Evolutionary conservation across 2,113 vertebrate species (phyloP).

Genomic region (Apus apus): DNA sequence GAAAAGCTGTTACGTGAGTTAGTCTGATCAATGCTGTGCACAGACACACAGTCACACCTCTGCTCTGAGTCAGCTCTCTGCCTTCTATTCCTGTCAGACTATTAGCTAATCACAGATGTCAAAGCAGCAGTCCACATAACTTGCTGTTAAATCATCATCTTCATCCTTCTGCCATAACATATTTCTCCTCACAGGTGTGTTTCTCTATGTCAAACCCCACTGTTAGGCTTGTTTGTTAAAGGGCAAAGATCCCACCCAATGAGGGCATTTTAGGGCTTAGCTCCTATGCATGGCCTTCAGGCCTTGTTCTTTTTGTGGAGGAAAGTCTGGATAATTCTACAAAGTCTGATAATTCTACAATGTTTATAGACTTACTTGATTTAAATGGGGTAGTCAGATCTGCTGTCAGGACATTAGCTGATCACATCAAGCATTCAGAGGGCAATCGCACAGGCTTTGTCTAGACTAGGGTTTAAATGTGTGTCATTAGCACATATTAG

Average conservation of each 20-base stretch:
- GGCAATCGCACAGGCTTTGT: conserved; percentile 43
- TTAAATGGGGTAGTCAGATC: conserved; percentile 15
- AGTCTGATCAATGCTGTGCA: not conserved
- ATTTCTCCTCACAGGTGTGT: not conserved
- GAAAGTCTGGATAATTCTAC: not conserved
- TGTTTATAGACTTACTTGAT: not conserved
- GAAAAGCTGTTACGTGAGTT: not conserved
- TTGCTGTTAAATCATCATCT: not conserved
- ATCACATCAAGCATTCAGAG: conserved; percentile 46
- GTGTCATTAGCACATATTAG: conserved; percentile 58
- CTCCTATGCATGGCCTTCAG: not conserved
- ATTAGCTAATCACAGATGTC: not conserved
- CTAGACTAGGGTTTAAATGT: conserved; percentile 55
- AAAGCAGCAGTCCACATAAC: not conserved
- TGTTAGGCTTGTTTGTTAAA: not conserved
- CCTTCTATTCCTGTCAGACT: not conserved
- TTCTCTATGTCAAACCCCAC: not conserved
- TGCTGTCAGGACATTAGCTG: not conserved
- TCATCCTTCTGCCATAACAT: not conserved
- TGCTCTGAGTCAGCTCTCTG: not conserved
- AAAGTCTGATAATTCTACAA: not conserved
- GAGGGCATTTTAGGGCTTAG: not conserved
- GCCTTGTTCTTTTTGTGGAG: not conserved
- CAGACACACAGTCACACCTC: not conserved
- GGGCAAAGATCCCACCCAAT: not conserved